phyloP scores from a whole-genome alignment of 2,797 vertebrate genomes.

The Pterois miles region DNA sequence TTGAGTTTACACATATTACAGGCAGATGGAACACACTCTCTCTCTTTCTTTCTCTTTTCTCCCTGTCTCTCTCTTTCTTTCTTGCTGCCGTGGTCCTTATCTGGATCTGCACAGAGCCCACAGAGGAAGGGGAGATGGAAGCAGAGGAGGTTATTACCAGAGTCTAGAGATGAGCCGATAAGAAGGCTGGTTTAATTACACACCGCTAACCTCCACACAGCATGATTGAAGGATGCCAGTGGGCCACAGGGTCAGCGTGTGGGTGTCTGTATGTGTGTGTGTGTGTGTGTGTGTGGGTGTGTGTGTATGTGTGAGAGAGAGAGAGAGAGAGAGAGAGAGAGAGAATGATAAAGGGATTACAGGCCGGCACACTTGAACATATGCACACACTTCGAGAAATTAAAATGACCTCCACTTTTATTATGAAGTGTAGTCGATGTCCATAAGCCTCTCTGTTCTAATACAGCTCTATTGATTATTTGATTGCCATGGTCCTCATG shows the following conservation, averaged over 20 bases:
- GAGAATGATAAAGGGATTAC: slow-evolving; percentile 35
- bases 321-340: not conserved
- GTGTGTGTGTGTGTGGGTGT: slow-evolving; percentile 21
- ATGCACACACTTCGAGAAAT: slow-evolving; percentile 58
- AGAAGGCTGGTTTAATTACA: slow-evolving; percentile 79
- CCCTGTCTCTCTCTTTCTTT: not conserved
- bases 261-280: slow-evolving; percentile 35
- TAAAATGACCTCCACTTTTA: slow-evolving; percentile 63
- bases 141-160: slow-evolving; percentile 75
- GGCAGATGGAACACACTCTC: not conserved
- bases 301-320: not conserved
- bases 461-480: slow-evolving; percentile 66
- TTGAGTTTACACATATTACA: slow-evolving; percentile 39
- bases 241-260: slow-evolving; percentile 48
- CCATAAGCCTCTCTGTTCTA: slow-evolving; percentile 39
- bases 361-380: slow-evolving; percentile 26
- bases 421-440: slow-evolving; percentile 55
- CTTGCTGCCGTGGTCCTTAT: slow-evolving; percentile 50
- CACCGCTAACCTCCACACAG: slow-evolving; percentile 55
- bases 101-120: slow-evolving; percentile 57
- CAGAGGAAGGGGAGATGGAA: slow-evolving; percentile 71
- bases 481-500: slow-evolving; percentile 28
- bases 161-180: slow-evolving; percentile 80
- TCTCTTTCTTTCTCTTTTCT: slow-evolving; percentile 1
- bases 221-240: slow-evolving; percentile 49